These are phyloP conservation scores for Moxostoma hubbsi DNA, from an alignment of 2,797 vertebrate genomes.

Conservation along the genomic window DNA sequence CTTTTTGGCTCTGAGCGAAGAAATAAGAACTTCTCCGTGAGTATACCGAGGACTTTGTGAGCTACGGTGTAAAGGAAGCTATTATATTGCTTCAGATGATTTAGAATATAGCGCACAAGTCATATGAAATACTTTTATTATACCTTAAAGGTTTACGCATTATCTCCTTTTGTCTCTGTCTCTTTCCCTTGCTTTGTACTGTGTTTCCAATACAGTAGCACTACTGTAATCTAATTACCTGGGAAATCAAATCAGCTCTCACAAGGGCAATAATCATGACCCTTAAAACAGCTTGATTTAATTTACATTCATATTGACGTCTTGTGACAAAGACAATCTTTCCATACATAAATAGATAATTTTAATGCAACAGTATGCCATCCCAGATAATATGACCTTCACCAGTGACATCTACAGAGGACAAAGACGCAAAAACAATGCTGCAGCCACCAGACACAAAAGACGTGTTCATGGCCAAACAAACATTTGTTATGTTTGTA, in stretches of 20 bases:
- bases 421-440: not conserved
- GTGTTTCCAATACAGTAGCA: not conserved
- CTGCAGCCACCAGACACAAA: not conserved
- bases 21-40: no score
- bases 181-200: not conserved
- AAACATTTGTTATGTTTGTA: no score
- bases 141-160: no score
- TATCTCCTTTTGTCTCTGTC: not conserved
- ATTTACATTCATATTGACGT: conserved; percentile 37
- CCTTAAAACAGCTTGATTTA: conserved; percentile 34
- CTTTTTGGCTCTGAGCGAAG: no score
- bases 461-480: no score
- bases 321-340: not conserved
- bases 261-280: conserved; percentile 39
- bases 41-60: no score
- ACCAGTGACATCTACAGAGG: not conserved
- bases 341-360: conserved; percentile 11
- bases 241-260: conserved; percentile 32
- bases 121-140: no score
- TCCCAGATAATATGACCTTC: conserved; percentile 7
- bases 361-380: not conserved
- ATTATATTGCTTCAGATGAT: no score
- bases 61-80: no score
- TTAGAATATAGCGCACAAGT: no score
- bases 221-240: conserved; percentile 37